These are phyloP conservation scores for Erpobdella octoculata DNA, from an alignment of 2,888 invertebrate genomes.

Conservation along the genomic window DNA sequence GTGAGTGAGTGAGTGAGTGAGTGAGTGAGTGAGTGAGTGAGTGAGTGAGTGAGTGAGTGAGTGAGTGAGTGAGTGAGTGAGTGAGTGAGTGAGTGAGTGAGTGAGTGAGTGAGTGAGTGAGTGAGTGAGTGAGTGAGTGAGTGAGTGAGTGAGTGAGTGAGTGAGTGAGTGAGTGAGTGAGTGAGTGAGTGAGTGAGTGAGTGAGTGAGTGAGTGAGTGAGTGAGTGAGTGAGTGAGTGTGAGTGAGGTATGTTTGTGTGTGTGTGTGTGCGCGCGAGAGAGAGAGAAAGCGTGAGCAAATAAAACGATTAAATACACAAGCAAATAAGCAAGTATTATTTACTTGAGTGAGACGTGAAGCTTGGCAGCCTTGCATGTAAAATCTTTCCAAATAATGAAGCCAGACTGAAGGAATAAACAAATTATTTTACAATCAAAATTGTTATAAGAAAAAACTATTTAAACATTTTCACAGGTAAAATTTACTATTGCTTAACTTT, in stretches of 20 bases:
- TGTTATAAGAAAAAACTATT: too few relatives aligned
- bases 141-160: not conserved
- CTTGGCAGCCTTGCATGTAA: slow-evolving; percentile 6
- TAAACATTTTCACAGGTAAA: too few relatives aligned
- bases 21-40: too few relatives aligned
- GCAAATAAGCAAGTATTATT: not conserved
- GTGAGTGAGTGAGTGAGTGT: slow-evolving; percentile 2
- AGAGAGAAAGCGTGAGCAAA: not conserved
- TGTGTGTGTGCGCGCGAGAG: too few relatives aligned
- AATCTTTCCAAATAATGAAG: slow-evolving; percentile 9
- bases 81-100: not conserved
- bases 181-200: slow-evolving; percentile 2
- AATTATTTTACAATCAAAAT: too few relatives aligned
- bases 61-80: too few relatives aligned
- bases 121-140: not conserved
- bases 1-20: too few relatives aligned
- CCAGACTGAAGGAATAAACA: not conserved
- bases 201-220: slow-evolving; percentile 2
- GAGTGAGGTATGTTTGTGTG: too few relatives aligned
- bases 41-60: too few relatives aligned
- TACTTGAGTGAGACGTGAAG: not conserved
- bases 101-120: not conserved
- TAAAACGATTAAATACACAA: not conserved
- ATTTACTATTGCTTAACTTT: too few relatives aligned
- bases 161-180: slow-evolving; percentile 2